A percentile compares a stretch with the other conserved stretches of the same genome.
phyloP scores from a whole-genome alignment of 1,140 invertebrate species.

The Psilanteris sp. region DNA sequence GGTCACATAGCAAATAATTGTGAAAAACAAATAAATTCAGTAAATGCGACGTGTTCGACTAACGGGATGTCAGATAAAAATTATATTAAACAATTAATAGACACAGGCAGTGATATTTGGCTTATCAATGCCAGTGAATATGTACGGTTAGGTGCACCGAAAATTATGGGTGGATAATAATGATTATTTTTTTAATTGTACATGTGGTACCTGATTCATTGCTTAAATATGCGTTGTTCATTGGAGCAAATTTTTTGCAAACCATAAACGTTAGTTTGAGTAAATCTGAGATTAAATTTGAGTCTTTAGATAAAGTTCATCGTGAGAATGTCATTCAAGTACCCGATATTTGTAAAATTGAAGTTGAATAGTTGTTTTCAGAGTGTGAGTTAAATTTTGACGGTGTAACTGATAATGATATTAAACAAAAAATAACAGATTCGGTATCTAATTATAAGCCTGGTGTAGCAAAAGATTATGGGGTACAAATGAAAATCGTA shows the following conservation, averaged over 20 bases:
- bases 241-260: constrained; percentile 6
- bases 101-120: no score
- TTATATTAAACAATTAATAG: no score
- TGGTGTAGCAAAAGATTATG: constrained; percentile 2
- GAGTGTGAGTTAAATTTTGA: constrained; percentile 2
- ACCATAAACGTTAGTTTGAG: neutral
- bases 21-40: no score
- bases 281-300: neutral
- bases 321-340: neutral
- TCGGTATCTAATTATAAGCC: constrained; percentile 1
- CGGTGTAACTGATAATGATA: neutral
- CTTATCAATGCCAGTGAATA: no score
- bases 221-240: constrained; percentile 5
- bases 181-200: no score
- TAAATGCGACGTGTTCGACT: no score
- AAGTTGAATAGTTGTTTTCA: neutral
- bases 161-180: constrained; percentile 2
- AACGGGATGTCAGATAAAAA: no score
- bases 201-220: constrained; percentile 5
- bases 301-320: neutral
- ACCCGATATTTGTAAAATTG: constrained; percentile 2
- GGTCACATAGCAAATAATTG: no score
- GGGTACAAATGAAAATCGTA: neutral
- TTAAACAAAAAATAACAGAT: neutral
- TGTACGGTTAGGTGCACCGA: no score